Evolutionary conservation across 1,140 invertebrate genomes (phyloP).

Genomic region (Steinernema feltiae): DNA sequence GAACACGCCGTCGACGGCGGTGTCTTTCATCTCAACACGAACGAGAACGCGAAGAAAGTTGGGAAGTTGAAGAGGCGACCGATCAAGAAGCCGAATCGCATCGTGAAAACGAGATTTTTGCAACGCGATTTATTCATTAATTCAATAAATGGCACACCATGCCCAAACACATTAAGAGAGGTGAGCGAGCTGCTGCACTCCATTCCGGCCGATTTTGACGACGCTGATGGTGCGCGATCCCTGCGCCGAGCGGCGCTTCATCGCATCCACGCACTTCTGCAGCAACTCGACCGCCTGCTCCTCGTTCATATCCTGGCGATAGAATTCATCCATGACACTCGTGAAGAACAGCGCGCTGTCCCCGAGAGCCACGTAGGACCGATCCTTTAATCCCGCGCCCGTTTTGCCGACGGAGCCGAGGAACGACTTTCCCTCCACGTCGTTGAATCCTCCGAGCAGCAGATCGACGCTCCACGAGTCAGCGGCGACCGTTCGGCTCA

Average conservation of each 20-base stretch:
- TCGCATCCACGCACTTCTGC: conserved; percentile 73
- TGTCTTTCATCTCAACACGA: neutral
- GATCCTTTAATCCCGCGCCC: conserved; percentile 41
- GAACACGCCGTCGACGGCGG: neutral
- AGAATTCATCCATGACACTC: conserved; percentile 84
- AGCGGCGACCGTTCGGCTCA: too few species aligned
- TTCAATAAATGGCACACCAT: too few species aligned
- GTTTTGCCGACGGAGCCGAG: conserved; percentile 52
- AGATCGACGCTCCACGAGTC: conserved; percentile 79
- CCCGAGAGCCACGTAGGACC: conserved; percentile 83
- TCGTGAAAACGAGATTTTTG: neutral
- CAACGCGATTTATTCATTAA: neutral
- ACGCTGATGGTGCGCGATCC: neutral
- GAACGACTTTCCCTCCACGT: conserved; percentile 61
- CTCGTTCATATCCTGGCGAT: conserved; percentile 70
- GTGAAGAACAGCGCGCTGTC: conserved; percentile 88
- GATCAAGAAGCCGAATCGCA: neutral
- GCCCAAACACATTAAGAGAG: neutral
- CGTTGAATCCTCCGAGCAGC: conserved; percentile 79
- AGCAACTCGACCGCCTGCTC: conserved; percentile 78
- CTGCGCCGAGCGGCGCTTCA: conserved; percentile 61
- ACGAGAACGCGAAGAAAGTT: neutral
- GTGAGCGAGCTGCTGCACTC: neutral
- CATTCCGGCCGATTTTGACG: neutral
- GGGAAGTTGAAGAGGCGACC: neutral